Base-by-base conservation (phyloP, 2,888 invertebrate genomes). In the Oxyscelio sp. region DNA sequence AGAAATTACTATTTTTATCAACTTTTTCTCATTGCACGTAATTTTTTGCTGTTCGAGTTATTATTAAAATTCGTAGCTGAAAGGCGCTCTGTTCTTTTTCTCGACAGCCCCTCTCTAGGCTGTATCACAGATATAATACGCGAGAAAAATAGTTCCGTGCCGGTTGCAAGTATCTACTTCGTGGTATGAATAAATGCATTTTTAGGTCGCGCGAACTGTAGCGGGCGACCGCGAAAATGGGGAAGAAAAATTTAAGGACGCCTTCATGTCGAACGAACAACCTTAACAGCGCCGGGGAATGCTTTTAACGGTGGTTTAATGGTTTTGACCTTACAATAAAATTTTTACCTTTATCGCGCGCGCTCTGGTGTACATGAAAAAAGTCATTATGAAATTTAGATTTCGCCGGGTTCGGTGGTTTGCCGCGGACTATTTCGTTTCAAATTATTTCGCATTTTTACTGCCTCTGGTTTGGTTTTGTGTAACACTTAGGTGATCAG, bases 101-200 rank as follows among this genome's bases (percentile, higher is more conserved):
- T n/a, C n/a, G n/a, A n/a, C n/a, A n/a, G n/a, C n/a, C n/a, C n/a
- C n/a, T n/a, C n/a, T n/a, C n/a, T n/a, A n/a, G n/a, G n/a, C n/a
- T n/a, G n/a, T n/a, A n/a, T n/a, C n/a, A n/a, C n/a, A n/a, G n/a
- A n/a, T n/a, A 81, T 85, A 85, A 85, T 78, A 73, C 79, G 79
- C 82, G 82, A 83, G 78, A 84, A 86, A 81, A 86, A 86, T 86
- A 79, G 75, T 84, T 75, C 79, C 74, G 74, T 65, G 80, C 71
- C 56, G 74, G 73, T 80, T 77, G 83, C 83, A 85, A 85, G 83
- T 83, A 83, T 75, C 83, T 65, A 81, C 83, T 83, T 79, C 83
- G 80, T 73, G 80, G 83, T 81, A 82, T 86, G 86, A 86, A 86
- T 86, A 84, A 86, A 86, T 86, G 86, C 82, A 84, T 86, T 86